Evolutionary conservation across 2,797 vertebrate species (phyloP).

Genomic region (Lepus oiostolus): DNA sequence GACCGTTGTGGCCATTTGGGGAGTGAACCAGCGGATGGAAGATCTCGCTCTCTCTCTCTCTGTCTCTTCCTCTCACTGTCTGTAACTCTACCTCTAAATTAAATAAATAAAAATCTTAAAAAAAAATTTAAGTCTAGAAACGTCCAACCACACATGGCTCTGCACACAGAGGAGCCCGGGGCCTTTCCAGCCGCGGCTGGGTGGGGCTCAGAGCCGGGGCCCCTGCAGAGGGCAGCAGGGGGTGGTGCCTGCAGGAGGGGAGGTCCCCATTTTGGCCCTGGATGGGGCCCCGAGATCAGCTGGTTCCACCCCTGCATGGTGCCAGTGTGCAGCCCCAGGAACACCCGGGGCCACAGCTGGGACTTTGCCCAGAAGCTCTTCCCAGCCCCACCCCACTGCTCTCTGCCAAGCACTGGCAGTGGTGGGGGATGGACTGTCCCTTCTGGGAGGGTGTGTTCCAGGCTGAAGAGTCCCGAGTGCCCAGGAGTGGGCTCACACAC

Average conservation of each 20-base stretch:
- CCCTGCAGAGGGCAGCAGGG: background rate
- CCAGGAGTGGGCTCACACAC: background rate
- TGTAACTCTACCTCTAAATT: too few relatives aligned
- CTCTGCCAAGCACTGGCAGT: background rate
- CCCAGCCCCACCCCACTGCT: background rate
- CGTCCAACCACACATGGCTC: too few relatives aligned
- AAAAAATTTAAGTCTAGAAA: too few relatives aligned
- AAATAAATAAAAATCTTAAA: too few relatives aligned
- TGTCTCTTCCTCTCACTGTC: too few relatives aligned
- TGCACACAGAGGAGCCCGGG: too few relatives aligned
- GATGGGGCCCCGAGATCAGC: background rate
- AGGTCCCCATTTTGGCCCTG: background rate
- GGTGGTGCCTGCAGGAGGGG: background rate
- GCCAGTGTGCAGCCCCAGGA: background rate
- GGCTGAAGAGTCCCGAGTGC: background rate
- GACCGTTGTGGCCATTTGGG: too few relatives aligned
- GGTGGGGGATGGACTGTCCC: background rate
- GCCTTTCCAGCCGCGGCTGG: background rate
- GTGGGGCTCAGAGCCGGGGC: background rate
- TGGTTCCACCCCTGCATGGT: background rate
- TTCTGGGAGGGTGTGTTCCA: background rate
- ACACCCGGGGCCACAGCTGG: background rate
- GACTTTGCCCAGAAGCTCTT: background rate
- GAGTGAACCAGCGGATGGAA: too few relatives aligned
- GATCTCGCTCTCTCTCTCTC: too few relatives aligned